Evolutionary conservation across 2,888 invertebrate genomes (phyloP), one percentile per base, ranked within the genome.

Genomic region (Diarsia rubi): DNA sequence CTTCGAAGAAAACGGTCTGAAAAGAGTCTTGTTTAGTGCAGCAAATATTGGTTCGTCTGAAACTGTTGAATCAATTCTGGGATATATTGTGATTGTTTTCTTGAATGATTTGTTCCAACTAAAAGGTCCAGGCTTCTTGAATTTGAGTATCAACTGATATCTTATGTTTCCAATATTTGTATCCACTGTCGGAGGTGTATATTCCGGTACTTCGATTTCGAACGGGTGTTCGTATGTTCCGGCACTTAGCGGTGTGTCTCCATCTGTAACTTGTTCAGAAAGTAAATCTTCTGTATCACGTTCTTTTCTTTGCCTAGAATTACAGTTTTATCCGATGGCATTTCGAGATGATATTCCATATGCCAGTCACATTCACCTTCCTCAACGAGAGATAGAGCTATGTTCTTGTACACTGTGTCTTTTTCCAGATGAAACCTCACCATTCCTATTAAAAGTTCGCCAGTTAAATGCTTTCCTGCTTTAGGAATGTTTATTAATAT

Each of bases 351-450:
- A 8, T 8, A 1, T 6, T 44, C 42, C 31, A 3, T 2, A n/a
- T 3, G 6, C 62, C n/a, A 42, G 16, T 62, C 16, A 62, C 62
- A 62, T n/a, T 62, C 9, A 6, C 27, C 45, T 66, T 66, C 37
- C 37, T 52, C 31, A 14, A 62, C 24, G 8, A 90, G 72, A 0
- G 88, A 83, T 16, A 91, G 62, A 45, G 69, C 65, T 1, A 91
- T 87, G 19, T 80, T 83, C n/a, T 82, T 84, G 60, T 76, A 88
- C 49, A 82, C 84, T 31, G 75, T 81, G 3, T 85, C 83, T 65
- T 88, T 76, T 14, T 87, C 85, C 4, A 90, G 21, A 14, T 83
- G 57, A 69, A 88, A 91, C 64, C 73, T 88, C 5, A 90, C 81
- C 12, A 74, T 62, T 45, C 90, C 90, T 8, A 44, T 68, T 2